These are phyloP conservation scores for Cabera pusaria DNA, from an alignment of 2,888 invertebrate species.

Conservation along the genomic window DNA sequence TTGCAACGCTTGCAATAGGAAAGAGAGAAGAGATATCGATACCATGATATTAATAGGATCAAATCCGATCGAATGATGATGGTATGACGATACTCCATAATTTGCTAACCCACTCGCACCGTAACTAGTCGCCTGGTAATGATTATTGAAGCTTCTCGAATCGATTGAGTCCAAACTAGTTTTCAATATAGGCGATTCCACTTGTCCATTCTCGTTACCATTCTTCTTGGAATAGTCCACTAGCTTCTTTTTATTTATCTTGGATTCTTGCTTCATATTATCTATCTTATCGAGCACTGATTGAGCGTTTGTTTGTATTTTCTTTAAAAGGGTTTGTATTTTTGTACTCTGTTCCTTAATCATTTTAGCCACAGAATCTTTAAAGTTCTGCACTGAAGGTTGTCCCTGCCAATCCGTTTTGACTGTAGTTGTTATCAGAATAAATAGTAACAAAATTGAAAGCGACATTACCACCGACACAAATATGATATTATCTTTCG, in stretches of 20 bases:
- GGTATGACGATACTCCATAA: slow-evolving; percentile 59
- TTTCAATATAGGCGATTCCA: slow-evolving; percentile 55
- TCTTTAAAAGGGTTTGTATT: slow-evolving; percentile 62
- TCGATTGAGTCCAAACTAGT: slow-evolving; percentile 38
- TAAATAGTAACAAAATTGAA: too few relatives aligned
- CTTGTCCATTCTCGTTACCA: slow-evolving; percentile 45
- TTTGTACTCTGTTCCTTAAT: slow-evolving; percentile 69
- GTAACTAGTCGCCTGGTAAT: slow-evolving; percentile 59
- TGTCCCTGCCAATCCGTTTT: slow-evolving; percentile 51
- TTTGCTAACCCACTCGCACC: slow-evolving; percentile 58
- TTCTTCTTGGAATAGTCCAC: slow-evolving; percentile 7
- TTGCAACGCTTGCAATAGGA: slow-evolving; percentile 72
- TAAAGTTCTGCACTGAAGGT: slow-evolving; percentile 53
- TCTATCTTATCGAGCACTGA: slow-evolving; percentile 62
- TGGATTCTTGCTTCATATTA: slow-evolving; percentile 46
- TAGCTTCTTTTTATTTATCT: slow-evolving; percentile 24
- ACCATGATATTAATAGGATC: slow-evolving; percentile 78
- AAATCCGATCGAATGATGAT: slow-evolving; percentile 79
- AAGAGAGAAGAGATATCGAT: slow-evolving; percentile 72
- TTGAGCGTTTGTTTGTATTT: slow-evolving; percentile 68
- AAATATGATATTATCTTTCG: slow-evolving; percentile 39
- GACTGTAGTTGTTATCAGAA: slow-evolving; percentile 51
- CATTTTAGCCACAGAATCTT: slow-evolving; percentile 59
- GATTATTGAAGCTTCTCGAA: slow-evolving; percentile 56
- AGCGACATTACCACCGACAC: slow-evolving; percentile 60